These are phyloP conservation scores for Emydoidea blandingii DNA, from an alignment of 2,797 vertebrate genomes.

Conservation along the genomic window DNA sequence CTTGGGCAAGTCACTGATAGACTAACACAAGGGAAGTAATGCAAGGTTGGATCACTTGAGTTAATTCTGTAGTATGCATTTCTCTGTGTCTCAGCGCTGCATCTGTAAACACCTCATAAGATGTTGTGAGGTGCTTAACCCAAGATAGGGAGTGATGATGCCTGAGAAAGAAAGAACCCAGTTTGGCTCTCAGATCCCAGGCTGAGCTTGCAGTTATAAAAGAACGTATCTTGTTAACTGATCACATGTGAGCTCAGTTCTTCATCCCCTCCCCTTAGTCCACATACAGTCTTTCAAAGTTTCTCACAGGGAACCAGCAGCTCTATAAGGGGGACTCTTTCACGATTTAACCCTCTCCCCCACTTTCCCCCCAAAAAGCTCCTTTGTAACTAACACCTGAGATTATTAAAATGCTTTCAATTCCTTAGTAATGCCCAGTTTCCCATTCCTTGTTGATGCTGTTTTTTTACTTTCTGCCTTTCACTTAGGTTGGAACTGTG, in stretches of 20 bases:
- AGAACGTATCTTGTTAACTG: background rate
- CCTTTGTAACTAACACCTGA: background rate
- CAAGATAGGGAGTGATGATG: conserved; percentile 32
- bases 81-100: background rate
- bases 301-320: background rate
- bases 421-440: background rate
- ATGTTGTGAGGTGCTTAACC: background rate
- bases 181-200: conserved; percentile 11
- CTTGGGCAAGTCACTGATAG: background rate
- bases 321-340: background rate
- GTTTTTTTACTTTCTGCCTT: accelerated
- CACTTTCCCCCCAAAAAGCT: background rate
- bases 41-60: conserved; percentile 33
- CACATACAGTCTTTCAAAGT: background rate
- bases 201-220: conserved; percentile 7
- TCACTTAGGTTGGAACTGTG: background rate
- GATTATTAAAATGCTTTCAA: conserved; percentile 36
- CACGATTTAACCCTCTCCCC: background rate
- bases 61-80: conserved; percentile 18
- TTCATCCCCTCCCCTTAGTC: background rate
- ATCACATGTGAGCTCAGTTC: background rate
- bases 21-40: background rate
- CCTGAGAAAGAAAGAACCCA: background rate
- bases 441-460: background rate
- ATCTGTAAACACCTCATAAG: background rate